phyloP scores from a whole-genome alignment of 2,797 vertebrate genomes.

The Karalla daura region DNA sequence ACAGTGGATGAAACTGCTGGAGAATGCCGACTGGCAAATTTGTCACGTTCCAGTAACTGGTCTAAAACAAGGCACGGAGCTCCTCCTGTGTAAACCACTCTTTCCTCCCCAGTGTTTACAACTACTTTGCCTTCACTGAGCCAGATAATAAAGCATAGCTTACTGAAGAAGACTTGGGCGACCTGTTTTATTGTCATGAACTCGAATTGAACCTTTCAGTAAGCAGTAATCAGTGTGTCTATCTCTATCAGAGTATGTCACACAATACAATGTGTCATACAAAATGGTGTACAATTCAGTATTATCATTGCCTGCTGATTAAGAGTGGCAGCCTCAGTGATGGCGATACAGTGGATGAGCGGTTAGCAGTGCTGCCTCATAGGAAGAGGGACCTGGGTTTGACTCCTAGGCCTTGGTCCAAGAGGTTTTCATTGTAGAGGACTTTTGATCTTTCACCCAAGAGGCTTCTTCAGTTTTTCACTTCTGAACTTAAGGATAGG shows the following conservation, averaged over 20 bases:
- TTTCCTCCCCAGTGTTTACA: not conserved
- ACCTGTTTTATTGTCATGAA: not conserved
- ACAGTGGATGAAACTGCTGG: not conserved
- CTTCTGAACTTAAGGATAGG: no score
- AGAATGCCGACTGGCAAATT: not conserved
- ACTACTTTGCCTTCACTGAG: not conserved
- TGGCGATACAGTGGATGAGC: no score
- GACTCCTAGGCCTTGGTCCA: no score
- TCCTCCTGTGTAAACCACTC: not conserved
- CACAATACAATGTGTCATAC: not conserved
- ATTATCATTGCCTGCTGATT: no score
- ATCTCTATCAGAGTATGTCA: no score
- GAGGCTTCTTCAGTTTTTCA: no score
- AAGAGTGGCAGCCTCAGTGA: no score
- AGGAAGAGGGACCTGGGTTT: no score
- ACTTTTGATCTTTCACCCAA: no score
- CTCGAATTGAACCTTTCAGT: not conserved
- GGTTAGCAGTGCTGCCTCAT: no score
- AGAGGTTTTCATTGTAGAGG: no score
- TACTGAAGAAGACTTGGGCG: not conserved
- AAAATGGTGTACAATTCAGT: no score
- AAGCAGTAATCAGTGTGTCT: not conserved
- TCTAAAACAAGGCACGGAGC: not conserved
- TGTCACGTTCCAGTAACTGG: not conserved
- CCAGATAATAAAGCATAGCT: not conserved